Conservation (phyloP, 2,888 invertebrate genomes). For the Drosophila suboccidentalis region DNA sequence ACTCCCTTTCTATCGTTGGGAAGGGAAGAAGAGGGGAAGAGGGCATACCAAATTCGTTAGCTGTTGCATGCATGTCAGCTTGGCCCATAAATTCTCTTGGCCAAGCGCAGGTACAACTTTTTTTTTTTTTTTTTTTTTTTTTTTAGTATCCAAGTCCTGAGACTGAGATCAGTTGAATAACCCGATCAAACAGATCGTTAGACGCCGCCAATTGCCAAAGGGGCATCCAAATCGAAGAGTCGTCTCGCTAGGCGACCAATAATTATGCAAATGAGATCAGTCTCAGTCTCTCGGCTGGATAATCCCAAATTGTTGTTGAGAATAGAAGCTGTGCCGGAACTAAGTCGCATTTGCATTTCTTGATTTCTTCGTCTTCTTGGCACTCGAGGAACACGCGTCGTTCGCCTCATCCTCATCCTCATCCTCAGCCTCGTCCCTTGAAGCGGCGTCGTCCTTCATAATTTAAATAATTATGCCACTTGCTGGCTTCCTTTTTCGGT, state of each 20-base stretch:
- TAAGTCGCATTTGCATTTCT: conserved; percentile 76
- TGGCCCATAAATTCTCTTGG: conserved; percentile 64
- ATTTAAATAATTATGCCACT: conserved; percentile 82
- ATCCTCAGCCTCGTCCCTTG: conserved; percentile 31
- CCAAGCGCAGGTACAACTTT: conserved; percentile 32
- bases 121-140: conserved; percentile 4
- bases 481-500: conserved; percentile 75
- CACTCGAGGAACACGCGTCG: conserved; percentile 69
- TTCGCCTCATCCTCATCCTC: background rate
- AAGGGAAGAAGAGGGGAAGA: background rate
- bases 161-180: conserved; percentile 32
- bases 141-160: conserved; percentile 39
- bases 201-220: conserved; percentile 71
- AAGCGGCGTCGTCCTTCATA: conserved; percentile 74
- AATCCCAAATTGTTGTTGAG: conserved; percentile 55
- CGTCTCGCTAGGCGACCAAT: conserved; percentile 61
- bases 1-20: background rate
- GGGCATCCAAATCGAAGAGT: conserved; percentile 19
- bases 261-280: conserved; percentile 76
- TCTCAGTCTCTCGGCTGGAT: conserved; percentile 52
- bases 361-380: conserved; percentile 17
- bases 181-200: conserved; percentile 72
- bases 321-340: conserved; percentile 80
- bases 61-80: conserved; percentile 63
- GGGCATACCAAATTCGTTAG: conserved; percentile 49